Evolutionary conservation across 2,888 invertebrate species (phyloP).

Genomic region (Timandra comae): DNA sequence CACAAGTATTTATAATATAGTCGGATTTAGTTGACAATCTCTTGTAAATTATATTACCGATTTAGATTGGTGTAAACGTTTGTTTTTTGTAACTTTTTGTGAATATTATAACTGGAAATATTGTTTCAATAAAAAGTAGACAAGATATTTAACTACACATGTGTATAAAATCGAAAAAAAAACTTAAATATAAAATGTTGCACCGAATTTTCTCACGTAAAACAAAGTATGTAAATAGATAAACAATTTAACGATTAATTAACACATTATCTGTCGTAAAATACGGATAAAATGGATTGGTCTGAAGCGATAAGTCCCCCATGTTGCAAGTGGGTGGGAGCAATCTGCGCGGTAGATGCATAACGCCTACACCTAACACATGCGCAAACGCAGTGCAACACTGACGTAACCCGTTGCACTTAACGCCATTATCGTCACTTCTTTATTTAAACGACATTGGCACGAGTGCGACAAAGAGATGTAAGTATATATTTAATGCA

Average conservation of each 20-base stretch:
- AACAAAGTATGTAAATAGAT: no score
- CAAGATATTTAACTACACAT: no score
- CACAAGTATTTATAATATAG: background rate
- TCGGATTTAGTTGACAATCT: background rate
- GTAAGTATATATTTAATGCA: no score
- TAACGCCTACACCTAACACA: slow-evolving; percentile 29
- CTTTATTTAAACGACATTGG: slow-evolving; percentile 9
- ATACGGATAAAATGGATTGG: slow-evolving; percentile 17
- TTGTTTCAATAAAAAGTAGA: no score
- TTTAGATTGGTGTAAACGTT: no score
- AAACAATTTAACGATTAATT: no score
- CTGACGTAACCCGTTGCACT: slow-evolving; percentile 47
- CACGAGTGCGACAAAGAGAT: slow-evolving; percentile 39
- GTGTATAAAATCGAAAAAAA: no score
- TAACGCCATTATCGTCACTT: slow-evolving; percentile 29
- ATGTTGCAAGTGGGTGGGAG: slow-evolving; percentile 30
- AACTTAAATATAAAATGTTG: no score
- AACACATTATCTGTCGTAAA: slow-evolving; percentile 10
- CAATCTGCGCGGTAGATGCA: slow-evolving; percentile 23
- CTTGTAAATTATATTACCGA: no score
- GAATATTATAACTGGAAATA: no score
- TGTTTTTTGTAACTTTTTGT: no score
- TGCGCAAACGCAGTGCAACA: slow-evolving; percentile 28
- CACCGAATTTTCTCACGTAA: no score
- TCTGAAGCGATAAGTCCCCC: slow-evolving; percentile 21